Percentiles rank a stretch among this genome's conserved stretches.
Evolutionary conservation across 2,797 vertebrate genomes (phyloP).

Genomic region (Rhabdomys pumilio): DNA sequence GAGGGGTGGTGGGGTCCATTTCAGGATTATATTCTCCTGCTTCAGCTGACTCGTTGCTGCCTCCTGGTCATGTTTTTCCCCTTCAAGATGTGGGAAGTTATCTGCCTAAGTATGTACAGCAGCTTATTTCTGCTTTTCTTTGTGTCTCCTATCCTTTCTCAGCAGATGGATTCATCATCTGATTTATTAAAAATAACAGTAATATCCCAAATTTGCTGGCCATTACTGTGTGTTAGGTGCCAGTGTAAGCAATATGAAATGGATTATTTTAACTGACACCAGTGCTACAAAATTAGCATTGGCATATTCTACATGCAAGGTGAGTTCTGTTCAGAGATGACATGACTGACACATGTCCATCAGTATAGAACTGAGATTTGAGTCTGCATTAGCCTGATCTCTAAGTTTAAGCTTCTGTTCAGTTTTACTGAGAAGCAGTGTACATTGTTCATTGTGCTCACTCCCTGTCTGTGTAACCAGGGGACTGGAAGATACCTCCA

Average conservation of each 20-base stretch:
- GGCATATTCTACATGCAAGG: background rate
- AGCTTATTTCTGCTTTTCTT: background rate
- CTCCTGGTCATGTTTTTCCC: background rate
- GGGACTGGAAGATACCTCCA: background rate
- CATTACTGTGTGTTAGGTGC: background rate
- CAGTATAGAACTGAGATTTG: background rate
- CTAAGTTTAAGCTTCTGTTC: background rate
- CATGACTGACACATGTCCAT: background rate
- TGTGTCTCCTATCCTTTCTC: background rate
- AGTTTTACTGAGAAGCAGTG: background rate
- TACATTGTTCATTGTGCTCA: background rate
- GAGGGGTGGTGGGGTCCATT: background rate
- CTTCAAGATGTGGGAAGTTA: background rate
- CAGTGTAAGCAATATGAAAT: slow-evolving; percentile 3
- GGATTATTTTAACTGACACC: background rate
- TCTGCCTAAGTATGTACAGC: slow-evolving; percentile 1
- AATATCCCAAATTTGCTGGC: background rate
- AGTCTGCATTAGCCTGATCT: background rate
- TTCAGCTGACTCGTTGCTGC: background rate
- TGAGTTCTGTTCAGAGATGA: background rate
- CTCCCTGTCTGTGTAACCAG: background rate
- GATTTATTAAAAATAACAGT: slow-evolving; percentile 40
- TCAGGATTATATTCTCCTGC: background rate
- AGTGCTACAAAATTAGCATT: background rate
- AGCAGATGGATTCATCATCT: background rate